Conservation (phyloP, 2,888 invertebrate genomes). For the Leptura quadrifasciata region DNA sequence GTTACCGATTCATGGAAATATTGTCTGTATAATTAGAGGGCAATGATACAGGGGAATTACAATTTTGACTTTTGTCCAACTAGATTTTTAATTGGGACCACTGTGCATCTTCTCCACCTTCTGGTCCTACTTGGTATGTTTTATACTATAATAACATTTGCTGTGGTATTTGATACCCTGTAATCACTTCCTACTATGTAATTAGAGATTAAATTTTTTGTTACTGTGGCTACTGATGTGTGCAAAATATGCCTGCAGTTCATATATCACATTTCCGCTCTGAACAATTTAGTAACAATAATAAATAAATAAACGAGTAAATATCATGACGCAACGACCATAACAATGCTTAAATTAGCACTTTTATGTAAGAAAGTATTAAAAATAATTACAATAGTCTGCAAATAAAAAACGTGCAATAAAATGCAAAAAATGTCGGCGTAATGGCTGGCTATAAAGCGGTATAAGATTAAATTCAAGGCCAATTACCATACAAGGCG, state of each 20-base stretch:
- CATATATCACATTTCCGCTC: not conserved
- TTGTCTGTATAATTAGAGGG: no score
- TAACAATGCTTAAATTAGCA: conserved; percentile 36
- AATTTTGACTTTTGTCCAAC: no score
- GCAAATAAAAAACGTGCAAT: conserved; percentile 27
- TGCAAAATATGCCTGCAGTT: not conserved
- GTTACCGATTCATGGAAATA: no score
- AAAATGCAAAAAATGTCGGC: conserved; percentile 43
- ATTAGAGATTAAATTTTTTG: not conserved
- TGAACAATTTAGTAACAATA: conserved; percentile 7
- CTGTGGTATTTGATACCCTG: not conserved
- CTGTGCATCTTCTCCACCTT: no score
- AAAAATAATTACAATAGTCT: conserved; percentile 31
- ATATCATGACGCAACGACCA: conserved; percentile 36
- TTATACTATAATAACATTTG: no score
- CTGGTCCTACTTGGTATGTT: no score
- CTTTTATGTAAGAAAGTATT: conserved; percentile 38
- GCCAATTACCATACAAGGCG: conserved; percentile 55
- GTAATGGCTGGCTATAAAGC: conserved; percentile 27
- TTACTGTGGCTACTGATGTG: not conserved
- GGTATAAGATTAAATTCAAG: conserved; percentile 46
- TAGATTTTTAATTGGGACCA: no score
- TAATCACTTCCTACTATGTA: not conserved
- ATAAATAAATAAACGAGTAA: conserved; percentile 17
- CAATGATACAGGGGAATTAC: no score